Evolutionary conservation across 2,797 vertebrate genomes (phyloP), one percentile per base, ranked within the genome.

Genomic region (Scleropages formosus): DNA sequence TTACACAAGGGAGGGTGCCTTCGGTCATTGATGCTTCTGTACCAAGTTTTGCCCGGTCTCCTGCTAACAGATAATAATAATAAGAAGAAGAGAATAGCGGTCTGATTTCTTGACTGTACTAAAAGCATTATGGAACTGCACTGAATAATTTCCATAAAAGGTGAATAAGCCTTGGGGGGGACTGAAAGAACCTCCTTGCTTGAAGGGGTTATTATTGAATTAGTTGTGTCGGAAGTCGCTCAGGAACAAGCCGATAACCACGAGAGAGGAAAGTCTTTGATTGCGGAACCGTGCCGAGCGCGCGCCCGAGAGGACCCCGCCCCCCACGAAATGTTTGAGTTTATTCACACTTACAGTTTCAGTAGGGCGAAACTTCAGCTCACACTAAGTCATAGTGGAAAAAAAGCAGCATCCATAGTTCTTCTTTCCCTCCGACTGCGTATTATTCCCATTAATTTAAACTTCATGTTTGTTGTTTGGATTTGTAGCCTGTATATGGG

Each of bases 241-340:
- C 13, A 31, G 59, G 2, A 39, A 39, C 31, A 39, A 2, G 39
- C 31, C 31, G 31, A 6, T 39, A 56, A 44, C 20, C 7, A 64
- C n/a, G n/a, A n/a, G n/a, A n/a, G n/a, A n/a, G n/a, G 12, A 8
- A 13, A 65, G 18, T 6, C 73, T 75, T 78, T 75, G 73, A 75
- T 64, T 75, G 60, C 44, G 31, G 27, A 75, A 75, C 46, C 73
- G 56, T 68, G 67, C n/a, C n/a, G n/a, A n/a, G n/a, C n/a, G n/a
- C n/a, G n/a, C n/a, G n/a, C n/a, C n/a, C n/a, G n/a, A n/a, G n/a
- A n/a, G n/a, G n/a, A n/a, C n/a, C n/a, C n/a, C n/a, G n/a, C n/a
- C n/a, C n/a, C n/a, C n/a, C n/a, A n/a, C n/a, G n/a, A 12, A 49
- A 46, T 39, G 20, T 13, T 49, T 20, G 31, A 13, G 16, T 11